These are phyloP conservation scores for Nestor notabilis DNA, from an alignment of 2,113 vertebrate genomes.

Conservation along the genomic window DNA sequence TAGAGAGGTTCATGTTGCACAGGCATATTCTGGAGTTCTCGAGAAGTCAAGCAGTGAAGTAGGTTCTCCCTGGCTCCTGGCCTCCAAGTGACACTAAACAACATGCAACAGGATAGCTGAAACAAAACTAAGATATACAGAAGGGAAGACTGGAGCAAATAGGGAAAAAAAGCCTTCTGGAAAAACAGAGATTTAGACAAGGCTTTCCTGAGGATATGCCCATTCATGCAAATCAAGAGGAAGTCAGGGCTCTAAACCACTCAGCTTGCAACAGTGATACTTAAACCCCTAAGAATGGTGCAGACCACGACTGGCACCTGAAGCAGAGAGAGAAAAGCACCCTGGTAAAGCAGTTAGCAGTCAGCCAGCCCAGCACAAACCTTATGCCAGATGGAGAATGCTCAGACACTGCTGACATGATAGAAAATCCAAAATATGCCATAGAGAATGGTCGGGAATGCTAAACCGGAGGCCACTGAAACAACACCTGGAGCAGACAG, in stretches of 20 bases:
- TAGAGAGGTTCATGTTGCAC: neutral
- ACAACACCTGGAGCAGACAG: neutral
- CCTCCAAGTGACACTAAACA: neutral
- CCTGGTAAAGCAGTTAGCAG: neutral
- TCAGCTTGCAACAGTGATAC: neutral
- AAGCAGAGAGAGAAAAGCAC: neutral
- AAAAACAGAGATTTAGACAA: neutral
- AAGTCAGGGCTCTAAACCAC: neutral
- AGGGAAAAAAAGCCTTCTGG: neutral
- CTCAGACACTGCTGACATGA: neutral
- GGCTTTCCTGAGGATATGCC: neutral
- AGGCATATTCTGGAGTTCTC: neutral
- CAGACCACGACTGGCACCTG: neutral
- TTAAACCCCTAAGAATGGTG: neutral
- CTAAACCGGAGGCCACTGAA: neutral
- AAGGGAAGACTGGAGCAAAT: neutral
- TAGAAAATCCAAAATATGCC: neutral
- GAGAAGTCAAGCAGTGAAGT: neutral
- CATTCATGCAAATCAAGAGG: neutral
- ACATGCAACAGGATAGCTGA: neutral
- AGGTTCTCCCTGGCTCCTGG: neutral
- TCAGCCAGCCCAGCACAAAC: neutral
- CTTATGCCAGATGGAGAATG: neutral
- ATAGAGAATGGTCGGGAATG: neutral
- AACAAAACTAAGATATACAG: neutral